phyloP scores from a whole-genome alignment of 1,140 invertebrate species.

The Oscheius sp. region DNA sequence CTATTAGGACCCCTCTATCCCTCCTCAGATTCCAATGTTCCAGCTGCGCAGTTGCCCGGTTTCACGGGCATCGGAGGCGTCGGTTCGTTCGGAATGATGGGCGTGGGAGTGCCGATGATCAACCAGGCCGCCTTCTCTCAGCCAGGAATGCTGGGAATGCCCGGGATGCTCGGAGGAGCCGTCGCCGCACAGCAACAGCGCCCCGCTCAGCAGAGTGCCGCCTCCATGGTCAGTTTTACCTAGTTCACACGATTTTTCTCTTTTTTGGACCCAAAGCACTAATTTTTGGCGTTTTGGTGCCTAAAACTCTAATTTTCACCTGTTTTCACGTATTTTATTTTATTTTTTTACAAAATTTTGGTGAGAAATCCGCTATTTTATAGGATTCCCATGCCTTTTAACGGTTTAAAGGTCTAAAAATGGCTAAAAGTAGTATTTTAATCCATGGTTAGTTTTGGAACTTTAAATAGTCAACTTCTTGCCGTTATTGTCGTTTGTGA shows the following conservation, averaged over 20 bases:
- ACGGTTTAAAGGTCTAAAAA: neutral
- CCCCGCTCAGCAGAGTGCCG: conserved; percentile 3
- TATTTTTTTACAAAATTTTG: too few relatives aligned
- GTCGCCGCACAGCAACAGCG: conserved; percentile 12
- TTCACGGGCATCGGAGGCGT: conserved; percentile 10
- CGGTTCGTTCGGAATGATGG: conserved; percentile 21
- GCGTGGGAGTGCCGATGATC: conserved; percentile 18
- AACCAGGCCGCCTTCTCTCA: conserved; percentile 26
- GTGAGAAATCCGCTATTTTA: too few relatives aligned
- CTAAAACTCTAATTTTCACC: too few relatives aligned
- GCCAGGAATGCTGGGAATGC: conserved; percentile 17
- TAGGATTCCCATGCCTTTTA: neutral
- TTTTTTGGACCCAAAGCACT: too few relatives aligned
- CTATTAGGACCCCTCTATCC: too few relatives aligned
- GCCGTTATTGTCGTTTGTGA: too few relatives aligned
- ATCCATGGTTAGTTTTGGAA: too few relatives aligned
- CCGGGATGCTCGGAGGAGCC: conserved; percentile 8
- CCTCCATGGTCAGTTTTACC: conserved; percentile 9
- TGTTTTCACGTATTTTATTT: too few relatives aligned
- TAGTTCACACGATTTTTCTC: too few relatives aligned
- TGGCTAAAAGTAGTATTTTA: neutral
- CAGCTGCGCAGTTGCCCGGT: conserved; percentile 8
- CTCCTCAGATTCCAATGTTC: conserved; percentile 2
- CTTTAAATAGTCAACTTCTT: too few relatives aligned
- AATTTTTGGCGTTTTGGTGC: too few relatives aligned